Evolutionary conservation across 1,140 invertebrate species (phyloP).

Genomic region (Apis laboriosa): DNA sequence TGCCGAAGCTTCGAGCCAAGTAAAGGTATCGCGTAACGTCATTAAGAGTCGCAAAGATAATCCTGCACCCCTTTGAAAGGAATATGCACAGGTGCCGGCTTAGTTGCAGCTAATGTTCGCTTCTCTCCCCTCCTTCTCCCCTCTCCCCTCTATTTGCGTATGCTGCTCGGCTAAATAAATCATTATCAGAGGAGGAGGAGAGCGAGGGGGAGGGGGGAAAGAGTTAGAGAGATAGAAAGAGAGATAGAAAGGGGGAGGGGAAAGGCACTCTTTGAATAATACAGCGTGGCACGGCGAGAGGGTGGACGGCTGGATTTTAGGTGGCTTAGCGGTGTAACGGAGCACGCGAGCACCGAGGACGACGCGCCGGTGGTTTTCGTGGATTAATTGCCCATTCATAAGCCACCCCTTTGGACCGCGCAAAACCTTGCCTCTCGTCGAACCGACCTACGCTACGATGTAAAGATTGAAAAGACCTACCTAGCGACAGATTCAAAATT

Average conservation of each 20-base stretch:
- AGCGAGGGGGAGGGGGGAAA: slow-evolving; percentile 16
- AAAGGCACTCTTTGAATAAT: slow-evolving; percentile 65
- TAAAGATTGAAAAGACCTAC: slow-evolving; percentile 45
- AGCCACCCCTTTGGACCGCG: slow-evolving; percentile 43
- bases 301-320: slow-evolving; percentile 58
- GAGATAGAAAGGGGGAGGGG: slow-evolving; percentile 9
- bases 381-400: slow-evolving; percentile 72
- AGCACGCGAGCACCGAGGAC: slow-evolving; percentile 34
- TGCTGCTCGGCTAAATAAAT: slow-evolving; percentile 64
- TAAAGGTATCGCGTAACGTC: slow-evolving; percentile 24
- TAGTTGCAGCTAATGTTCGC: background rate
- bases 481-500: background rate
- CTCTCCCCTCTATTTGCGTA: background rate
- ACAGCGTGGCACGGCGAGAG: slow-evolving; percentile 43
- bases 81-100: background rate
- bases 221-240: background rate
- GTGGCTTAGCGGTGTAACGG: slow-evolving; percentile 64
- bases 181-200: slow-evolving; percentile 55
- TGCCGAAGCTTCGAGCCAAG: background rate
- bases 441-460: background rate
- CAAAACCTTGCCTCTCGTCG: slow-evolving; percentile 6
- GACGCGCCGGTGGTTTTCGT: slow-evolving; percentile 54
- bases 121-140: no score
- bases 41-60: slow-evolving; percentile 39
- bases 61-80: background rate